Percentiles rank a stretch among this genome's conserved stretches.
Evolutionary conservation across 2,888 invertebrate genomes (phyloP).

Genomic region (Mimachlamys varia): DNA sequence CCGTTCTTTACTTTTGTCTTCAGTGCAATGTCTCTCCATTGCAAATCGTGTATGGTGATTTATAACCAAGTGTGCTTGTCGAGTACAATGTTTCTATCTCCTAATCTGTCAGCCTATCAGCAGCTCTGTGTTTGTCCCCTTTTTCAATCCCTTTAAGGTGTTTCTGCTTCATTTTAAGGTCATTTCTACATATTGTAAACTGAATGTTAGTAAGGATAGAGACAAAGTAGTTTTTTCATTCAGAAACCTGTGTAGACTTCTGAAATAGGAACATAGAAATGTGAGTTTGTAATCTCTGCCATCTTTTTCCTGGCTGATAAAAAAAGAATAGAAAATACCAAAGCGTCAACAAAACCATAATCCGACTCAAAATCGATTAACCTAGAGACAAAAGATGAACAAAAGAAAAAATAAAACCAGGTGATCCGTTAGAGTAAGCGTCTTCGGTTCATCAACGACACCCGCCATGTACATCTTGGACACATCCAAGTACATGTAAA

Average conservation of each 20-base stretch:
- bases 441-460: too few relatives aligned
- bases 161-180: slow-evolving; percentile 40
- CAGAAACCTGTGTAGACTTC: background rate
- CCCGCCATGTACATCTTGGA: too few relatives aligned
- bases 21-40: slow-evolving; percentile 34
- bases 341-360: too few relatives aligned
- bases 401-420: too few relatives aligned
- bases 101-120: slow-evolving; percentile 31
- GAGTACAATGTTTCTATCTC: background rate
- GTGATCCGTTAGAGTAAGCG: too few relatives aligned
- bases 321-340: too few relatives aligned
- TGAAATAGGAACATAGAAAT: background rate
- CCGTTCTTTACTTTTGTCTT: slow-evolving; percentile 32
- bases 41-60: background rate
- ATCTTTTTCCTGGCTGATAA: background rate
- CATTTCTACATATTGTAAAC: background rate
- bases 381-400: too few relatives aligned
- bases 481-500: too few relatives aligned
- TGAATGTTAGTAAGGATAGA: background rate
- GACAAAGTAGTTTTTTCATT: background rate
- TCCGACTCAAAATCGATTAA: too few relatives aligned
- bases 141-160: slow-evolving; percentile 25
- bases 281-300: background rate
- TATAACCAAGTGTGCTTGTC: background rate
- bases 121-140: slow-evolving; percentile 40